These are phyloP conservation scores for Electrophaes corylata DNA, from an alignment of 2,888 invertebrate genomes.

Conservation along the genomic window DNA sequence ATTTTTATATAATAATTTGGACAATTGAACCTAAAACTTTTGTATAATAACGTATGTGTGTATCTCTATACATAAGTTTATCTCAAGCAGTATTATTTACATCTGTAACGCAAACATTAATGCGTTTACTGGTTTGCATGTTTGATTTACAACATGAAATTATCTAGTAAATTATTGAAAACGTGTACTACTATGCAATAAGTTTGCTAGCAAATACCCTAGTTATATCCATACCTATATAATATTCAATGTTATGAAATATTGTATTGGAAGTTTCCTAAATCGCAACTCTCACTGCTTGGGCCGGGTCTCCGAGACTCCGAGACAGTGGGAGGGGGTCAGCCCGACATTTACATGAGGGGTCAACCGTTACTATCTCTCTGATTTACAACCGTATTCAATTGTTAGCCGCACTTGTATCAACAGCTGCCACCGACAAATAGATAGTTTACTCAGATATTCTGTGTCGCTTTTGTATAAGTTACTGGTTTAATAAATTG, in stretches of 20 bases:
- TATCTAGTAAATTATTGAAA: no score
- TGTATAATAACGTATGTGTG: no score
- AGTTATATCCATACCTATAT: background rate
- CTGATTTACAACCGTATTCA: conserved; percentile 81
- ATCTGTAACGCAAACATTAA: no score
- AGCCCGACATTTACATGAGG: conserved; percentile 72
- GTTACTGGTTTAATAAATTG: conserved; percentile 34
- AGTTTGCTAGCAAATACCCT: background rate
- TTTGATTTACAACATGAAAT: no score
- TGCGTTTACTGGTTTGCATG: no score
- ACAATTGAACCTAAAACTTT: no score
- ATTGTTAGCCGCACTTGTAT: conserved; percentile 77
- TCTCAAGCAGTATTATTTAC: no score
- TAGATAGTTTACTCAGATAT: conserved; percentile 60
- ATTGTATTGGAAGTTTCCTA: conserved; percentile 10
- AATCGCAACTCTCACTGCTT: conserved; percentile 52
- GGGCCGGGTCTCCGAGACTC: conserved; percentile 51
- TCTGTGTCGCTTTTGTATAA: conserved; percentile 39
- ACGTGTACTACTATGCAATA: no score
- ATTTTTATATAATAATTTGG: no score
- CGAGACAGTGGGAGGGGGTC: conserved; percentile 59
- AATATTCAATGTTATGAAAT: background rate
- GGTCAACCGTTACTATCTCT: conserved; percentile 73
- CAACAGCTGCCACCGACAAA: conserved; percentile 74
- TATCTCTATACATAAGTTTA: no score